phyloP scores from a whole-genome alignment of 2,888 invertebrate species.

The Rotaria sp. region DNA sequence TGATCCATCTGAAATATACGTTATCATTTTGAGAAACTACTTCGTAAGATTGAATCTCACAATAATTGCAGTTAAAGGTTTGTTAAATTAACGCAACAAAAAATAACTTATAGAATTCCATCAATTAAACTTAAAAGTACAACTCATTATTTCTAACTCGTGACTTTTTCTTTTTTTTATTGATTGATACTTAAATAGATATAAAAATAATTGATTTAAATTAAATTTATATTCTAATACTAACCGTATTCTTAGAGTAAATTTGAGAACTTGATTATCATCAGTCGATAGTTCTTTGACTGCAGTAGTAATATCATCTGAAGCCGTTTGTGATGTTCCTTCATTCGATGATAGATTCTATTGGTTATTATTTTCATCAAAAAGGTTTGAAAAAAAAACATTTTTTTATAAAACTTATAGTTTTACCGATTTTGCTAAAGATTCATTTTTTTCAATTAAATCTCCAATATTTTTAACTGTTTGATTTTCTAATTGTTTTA shows the following conservation, averaged over 20 bases:
- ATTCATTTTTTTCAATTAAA: not conserved
- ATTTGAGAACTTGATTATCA: not conserved
- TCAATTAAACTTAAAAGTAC: too few relatives aligned
- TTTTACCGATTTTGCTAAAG: not conserved
- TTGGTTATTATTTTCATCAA: too few relatives aligned
- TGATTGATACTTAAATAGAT: not conserved
- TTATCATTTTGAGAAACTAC: too few relatives aligned
- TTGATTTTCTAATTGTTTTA: not conserved
- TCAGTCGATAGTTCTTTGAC: not conserved
- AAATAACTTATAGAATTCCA: too few relatives aligned
- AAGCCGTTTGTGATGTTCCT: not conserved
- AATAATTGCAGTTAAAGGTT: too few relatives aligned
- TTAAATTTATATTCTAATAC: not conserved
- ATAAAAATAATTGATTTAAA: not conserved
- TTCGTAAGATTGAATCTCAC: too few relatives aligned
- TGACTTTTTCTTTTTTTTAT: not conserved
- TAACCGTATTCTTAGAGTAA: slow-evolving; percentile 21
- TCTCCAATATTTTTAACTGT: not conserved
- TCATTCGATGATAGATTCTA: not conserved
- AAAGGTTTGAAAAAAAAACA: too few relatives aligned
- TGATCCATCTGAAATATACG: too few relatives aligned
- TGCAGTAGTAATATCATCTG: not conserved
- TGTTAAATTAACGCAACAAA: too few relatives aligned
- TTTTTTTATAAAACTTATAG: too few relatives aligned
- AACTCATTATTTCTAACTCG: too few relatives aligned